These are phyloP conservation scores for Bhutanitis thaidina DNA, from an alignment of 2,888 invertebrate genomes.

Conservation along the genomic window DNA sequence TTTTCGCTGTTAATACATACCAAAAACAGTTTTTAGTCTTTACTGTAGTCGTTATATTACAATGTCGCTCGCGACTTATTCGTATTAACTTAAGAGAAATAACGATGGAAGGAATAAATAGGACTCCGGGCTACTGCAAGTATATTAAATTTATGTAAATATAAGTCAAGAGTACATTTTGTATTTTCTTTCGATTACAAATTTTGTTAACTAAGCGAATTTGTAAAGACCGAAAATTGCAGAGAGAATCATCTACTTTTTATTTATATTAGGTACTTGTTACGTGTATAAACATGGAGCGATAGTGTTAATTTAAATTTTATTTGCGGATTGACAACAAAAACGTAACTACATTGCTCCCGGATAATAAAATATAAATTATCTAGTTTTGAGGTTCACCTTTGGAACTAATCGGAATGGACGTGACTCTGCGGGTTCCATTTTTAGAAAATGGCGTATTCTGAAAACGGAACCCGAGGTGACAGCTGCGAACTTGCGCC, in stretches of 20 bases:
- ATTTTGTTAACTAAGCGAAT: too few relatives aligned
- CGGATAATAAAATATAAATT: conserved; percentile 42
- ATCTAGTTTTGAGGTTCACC: conserved; percentile 40
- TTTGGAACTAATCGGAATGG: conserved; percentile 49
- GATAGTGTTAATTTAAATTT: not conserved
- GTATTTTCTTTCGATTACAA: too few relatives aligned
- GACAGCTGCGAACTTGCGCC: conserved; percentile 29
- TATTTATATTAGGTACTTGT: not conserved
- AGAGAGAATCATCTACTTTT: too few relatives aligned
- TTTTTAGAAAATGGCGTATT: conserved; percentile 32
- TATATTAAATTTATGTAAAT: too few relatives aligned
- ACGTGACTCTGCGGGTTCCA: conserved; percentile 45
- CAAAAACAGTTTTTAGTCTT: too few relatives aligned
- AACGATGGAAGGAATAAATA: too few relatives aligned
- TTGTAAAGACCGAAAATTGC: too few relatives aligned
- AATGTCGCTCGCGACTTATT: too few relatives aligned
- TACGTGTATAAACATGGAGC: not conserved
- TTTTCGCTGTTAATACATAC: conserved; percentile 24
- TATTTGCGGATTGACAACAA: not conserved
- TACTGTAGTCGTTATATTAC: too few relatives aligned
- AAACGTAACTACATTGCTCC: conserved; percentile 11
- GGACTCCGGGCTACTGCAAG: too few relatives aligned
- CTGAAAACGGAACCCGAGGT: conserved; percentile 30
- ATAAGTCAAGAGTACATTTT: too few relatives aligned
- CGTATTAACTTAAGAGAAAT: too few relatives aligned